Base-by-base conservation (phyloP, 2,888 invertebrate species). In the Nymphalis urticae region DNA sequence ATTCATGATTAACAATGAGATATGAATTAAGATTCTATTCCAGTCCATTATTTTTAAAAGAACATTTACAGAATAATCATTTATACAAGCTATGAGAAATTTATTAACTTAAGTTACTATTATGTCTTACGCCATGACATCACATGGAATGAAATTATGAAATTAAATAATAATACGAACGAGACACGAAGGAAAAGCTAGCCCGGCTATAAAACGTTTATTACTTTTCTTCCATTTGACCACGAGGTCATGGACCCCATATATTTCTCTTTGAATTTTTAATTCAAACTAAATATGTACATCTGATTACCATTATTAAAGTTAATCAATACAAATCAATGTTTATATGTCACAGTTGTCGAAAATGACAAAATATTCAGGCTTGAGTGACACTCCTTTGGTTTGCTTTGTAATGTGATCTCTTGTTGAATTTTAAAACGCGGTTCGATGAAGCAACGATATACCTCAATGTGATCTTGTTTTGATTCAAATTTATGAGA, bases 191-290 rank as follows among this genome's bases (percentile, higher is more conserved):
- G 80, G 81, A 77, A 83, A 83, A 77, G 80, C 81, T 80, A 80
- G 82, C 83, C 78, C 79, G 79, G 79, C 85, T 81, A 88, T 89
- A 89, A 90, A 87, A 83, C 77, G 75, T 88, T 89, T 89, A 90
- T 89, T 79, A 81, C 88, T 85, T 87, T 86, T 87, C 87, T 86
- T 87, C 87, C 86, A 88, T 86, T 88, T 86, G 80, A 79, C 79
- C 80, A 16, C 13, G 77, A 82, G 88, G 85, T 88, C 86, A 77
- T 76, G 77, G 82, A 85, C 83, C 86, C 82, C 84, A 84, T 88
- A 85, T 8, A 64, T 60, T 61, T 64, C 47, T 47, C 24, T 67
- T 72, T 62, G 51, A 69, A 62, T 68, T 68, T 69, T 56, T 32
- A 56, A 56, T 56, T 56, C 56, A 56, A 13, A 65, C 65, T 64